Base-by-base conservation (phyloP, 2,113 vertebrate genomes). In the Halcyon malimbica region DNA sequence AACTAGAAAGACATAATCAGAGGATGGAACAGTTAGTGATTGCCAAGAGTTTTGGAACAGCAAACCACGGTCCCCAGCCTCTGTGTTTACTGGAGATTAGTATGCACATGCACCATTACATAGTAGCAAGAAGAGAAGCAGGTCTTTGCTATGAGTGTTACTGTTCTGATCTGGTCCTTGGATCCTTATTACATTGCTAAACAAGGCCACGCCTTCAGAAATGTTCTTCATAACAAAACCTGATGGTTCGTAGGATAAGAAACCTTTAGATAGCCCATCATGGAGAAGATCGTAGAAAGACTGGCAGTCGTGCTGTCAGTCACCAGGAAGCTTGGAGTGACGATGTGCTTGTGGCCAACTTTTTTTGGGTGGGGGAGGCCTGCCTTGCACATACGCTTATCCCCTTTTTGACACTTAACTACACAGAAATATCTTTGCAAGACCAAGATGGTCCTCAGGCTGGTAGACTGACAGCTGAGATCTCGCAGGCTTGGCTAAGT, bases 61-160 rank as follows among this genome's bases (percentile, higher is more conserved):
- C 76, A 90, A 90, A 33, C 63, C n/a, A 3, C 8, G 10, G 6
- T 93, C n/a, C 33, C 20, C 56, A 64, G 64, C 51, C 23, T 74
- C 46, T 83, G 64, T 44, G 2, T 81, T 90, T 59, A 16, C 46
- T 50, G 79, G 59, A 37, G 18, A 8, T 62, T 1, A 37, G 10
- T 21, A 4, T 17, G 31, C 53, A 16, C 0, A 0, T 26, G 16
- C 44, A 50, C 54, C 13, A 1, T 37, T 75, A 12, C 8, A 7
- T 19, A 39, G 17, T 4, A 91, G 50, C 23, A 83, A 64, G 42
- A 64, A 11, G 37, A 70, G 83, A 62, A 83, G 26, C 56, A 35
- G 50, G 11, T 67, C 50, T 75, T 81, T 54, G 64, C 64, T 79
- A 0, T 89, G 25, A 59, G 14, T 23, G 13, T 67, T 44, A 28